A percentile compares a stretch with the other conserved stretches of the same genome.
Conservation (phyloP, 2,797 vertebrate genomes). For the Sebastolobus altivelis region DNA sequence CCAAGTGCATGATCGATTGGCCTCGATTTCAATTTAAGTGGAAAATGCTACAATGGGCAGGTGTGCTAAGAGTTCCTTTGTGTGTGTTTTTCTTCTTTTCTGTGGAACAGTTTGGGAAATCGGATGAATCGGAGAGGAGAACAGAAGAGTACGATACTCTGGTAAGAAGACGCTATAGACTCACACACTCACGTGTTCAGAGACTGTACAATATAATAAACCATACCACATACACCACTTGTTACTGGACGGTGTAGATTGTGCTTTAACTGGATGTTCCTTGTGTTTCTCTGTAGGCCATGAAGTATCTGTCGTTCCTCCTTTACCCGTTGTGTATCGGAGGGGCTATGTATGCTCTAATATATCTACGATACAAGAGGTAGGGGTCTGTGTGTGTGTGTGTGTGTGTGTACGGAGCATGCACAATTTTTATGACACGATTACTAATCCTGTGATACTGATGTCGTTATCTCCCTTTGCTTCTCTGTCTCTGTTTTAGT, state of each 20-base stretch:
- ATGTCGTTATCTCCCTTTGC: background rate
- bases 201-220: background rate
- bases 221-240: background rate
- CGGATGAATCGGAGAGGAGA: conserved; percentile 92
- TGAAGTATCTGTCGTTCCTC: conserved; percentile 96
- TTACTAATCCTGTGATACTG: background rate
- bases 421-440: background rate
- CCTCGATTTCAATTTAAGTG: background rate
- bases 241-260: background rate
- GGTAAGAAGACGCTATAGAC: conserved; percentile 82
- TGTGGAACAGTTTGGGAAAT: conserved; percentile 90
- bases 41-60: background rate
- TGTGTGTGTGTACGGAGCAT: background rate
- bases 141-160: conserved; percentile 96
- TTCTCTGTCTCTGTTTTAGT: conserved; percentile 76
- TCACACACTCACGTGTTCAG: background rate
- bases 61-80: background rate
- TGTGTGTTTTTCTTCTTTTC: conserved; percentile 9
- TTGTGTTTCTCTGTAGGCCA: conserved; percentile 86
- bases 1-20: background rate
- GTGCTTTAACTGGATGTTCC: background rate
- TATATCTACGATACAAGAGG: conserved; percentile 98
- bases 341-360: conserved; percentile 93
- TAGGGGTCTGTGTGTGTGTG: conserved; percentile 50
- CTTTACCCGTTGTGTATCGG: conserved; percentile 95